phyloP scores from a whole-genome alignment of 1,140 invertebrate species.

The Grapholita molesta region DNA sequence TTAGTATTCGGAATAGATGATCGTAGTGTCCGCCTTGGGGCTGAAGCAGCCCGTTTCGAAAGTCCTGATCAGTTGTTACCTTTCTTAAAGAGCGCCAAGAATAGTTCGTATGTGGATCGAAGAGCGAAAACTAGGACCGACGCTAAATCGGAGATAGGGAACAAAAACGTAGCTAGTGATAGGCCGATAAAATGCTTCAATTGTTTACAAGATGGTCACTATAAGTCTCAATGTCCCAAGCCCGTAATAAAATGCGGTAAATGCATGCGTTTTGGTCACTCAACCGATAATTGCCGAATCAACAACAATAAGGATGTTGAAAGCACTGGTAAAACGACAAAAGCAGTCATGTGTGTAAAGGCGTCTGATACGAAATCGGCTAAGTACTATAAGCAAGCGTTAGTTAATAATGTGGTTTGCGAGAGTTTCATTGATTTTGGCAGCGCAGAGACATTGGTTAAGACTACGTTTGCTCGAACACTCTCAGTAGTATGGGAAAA shows the following conservation, averaged over 20 bases:
- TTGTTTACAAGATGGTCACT: background rate
- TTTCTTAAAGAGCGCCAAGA: background rate
- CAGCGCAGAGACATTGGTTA: background rate
- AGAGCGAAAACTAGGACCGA: background rate
- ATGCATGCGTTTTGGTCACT: background rate
- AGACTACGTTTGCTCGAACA: background rate
- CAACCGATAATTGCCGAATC: background rate
- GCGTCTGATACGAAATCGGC: background rate
- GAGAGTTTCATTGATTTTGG: background rate
- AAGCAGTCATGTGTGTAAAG: background rate
- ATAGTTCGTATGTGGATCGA: background rate
- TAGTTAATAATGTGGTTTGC: background rate
- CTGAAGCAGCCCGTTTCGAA: conserved; percentile 17
- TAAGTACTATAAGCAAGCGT: background rate
- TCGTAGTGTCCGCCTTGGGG: background rate
- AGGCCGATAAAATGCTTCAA: background rate
- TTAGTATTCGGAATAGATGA: conserved; percentile 7
- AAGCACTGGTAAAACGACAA: background rate
- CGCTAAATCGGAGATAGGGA: background rate
- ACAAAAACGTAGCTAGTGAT: background rate
- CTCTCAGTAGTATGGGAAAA: background rate
- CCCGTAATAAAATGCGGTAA: background rate
- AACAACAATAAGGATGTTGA: background rate
- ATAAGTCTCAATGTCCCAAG: background rate
- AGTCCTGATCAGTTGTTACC: conserved; percentile 1